Evolutionary conservation across 2,888 invertebrate genomes (phyloP), one percentile per base, ranked within the genome.

Genomic region (Nysson spinosus): DNA sequence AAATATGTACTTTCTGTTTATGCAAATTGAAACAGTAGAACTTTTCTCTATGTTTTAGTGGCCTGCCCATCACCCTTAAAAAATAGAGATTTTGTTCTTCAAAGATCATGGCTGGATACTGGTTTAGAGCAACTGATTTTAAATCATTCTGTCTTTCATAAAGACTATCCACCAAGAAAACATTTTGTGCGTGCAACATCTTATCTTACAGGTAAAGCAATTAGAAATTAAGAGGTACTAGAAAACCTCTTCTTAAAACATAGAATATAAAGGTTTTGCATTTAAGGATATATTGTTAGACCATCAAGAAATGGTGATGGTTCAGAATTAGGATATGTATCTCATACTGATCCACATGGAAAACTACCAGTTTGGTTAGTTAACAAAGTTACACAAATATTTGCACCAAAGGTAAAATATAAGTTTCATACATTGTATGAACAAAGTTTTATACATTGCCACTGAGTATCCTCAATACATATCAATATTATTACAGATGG

Each of bases 71-170:
- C 95, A 17, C 96, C 96, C 1, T 89, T 96, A 83, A 95, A 94
- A 88, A 96, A 96, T 88, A 90, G 97, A 68, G 97, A 97, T 88
- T 97, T 97, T 89, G 94, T 97, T 44, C 90, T 96, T 77, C 96
- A 96, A 89, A 90, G 97, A 74, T 96, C 96, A 12, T 97, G 97
- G 97, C 89, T 96, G 72, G 96, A 96, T 87, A 93, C 93, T 42
- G 95, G 94, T 19, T 88, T 91, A 61, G 96, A 96, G 88, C 95
- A 95, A 89, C 90, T 95, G 88, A 95, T 97, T 84, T 90, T 96
- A 75, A 96, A 96, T 88, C 96, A 97, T 88, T 96, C 96, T 22
- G 94, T 97, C 60, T 93, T 91, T 87, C 96, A 97, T 87, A 93
- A 93, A 85, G 93, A 94, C 87, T 94, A 92, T 87, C 95, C 96